Base-by-base conservation (phyloP, 2,888 invertebrate species). In the Oscheius sp. region DNA sequence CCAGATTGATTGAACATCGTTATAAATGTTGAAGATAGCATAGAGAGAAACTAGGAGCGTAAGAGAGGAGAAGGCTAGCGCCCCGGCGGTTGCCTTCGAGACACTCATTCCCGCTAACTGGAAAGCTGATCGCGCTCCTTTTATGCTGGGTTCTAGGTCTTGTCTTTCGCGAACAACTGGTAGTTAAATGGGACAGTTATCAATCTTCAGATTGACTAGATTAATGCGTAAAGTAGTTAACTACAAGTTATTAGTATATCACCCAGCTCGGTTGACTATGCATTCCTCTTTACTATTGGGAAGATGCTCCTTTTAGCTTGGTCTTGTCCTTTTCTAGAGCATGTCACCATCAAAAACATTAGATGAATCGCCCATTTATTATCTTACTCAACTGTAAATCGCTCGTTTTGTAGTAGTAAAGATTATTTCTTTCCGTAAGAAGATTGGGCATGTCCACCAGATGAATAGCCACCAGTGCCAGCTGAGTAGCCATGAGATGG, bases 1-100 rank as follows among this genome's bases (percentile, higher is more conserved):
- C 80, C 80, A 80, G 63, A 80, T 80, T 34, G 72, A 65, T 52
- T 75, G 75, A 53, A 80, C 77, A 72, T 80, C 80, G 23, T 71
- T 71, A 70, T 80, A 80, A 73, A 80, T 76, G 64, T 71, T 66
- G 70, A 73, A 78, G 68, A 80, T 70, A 31, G 80, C 76, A 63
- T 77, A 78, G 52, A 80, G 77, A 42, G 80, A 80, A 34, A 80
- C 68, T 50, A 78, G 69, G 61, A 80, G 78, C 65, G 80, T 80
- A 55, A 73, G 70, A 34, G 78, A 76, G 65, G 76, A 76, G 69
- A 80, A 71, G 74, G 73, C 71, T 67, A 80, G 74, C 57, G 78
- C 78, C 63, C 76, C 75, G 65, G 75, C 80, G 57, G 80, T 80
- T 63, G 78, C 80, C 71, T 72, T 73, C 42, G 78, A 74, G 61